Evolutionary conservation across 2,888 invertebrate genomes (phyloP), one percentile per base, ranked within the genome.

Genomic region (Cataglyphis cursor): DNA sequence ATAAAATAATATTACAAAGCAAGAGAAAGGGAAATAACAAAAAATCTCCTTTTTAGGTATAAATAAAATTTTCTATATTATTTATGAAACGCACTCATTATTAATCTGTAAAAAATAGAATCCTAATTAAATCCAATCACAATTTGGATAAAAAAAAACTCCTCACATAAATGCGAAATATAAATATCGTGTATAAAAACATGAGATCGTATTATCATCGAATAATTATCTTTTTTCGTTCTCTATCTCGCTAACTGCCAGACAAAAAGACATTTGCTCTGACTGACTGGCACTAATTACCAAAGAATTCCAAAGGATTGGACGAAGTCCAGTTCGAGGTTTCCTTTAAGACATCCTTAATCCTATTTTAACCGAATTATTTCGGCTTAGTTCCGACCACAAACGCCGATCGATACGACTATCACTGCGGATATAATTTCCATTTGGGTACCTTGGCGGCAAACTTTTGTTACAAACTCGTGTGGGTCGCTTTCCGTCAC

Each of bases 341-440:
- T 72, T 59, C 78, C 73, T 73, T 80, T 72, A 73, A 80, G 59
- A 72, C 73, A 35, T 2, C 28, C 28, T 28, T 28, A 73, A 70
- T 61, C 59, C 35, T 12, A 21, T 59, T 72, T 78, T 72, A 78
- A 70, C 74, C 59, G 48, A 35, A 78, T 78, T 59, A 78, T 78
- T 78, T 78, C 72, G 73, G 73, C 74, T 68, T 68, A n/a, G 44
- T 44, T 44, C 59, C 44, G 24, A 18, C 18, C 57, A 44, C 59
- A 24, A 72, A 44, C 28, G 57, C 15, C 57, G 28, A 70, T 59
- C 59, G 73, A 78, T 78, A 61, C 28, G n/a, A 68, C 41, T 41
- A 41, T 76, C 54, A 41, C 54, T 62, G 38, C 57, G 64, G 51
- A 62, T 75, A 81, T 88, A 82, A 88, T 89, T 85, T 85, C 81